A percentile compares a stretch with the other conserved stretches of the same genome.
phyloP scores from a whole-genome alignment of 1,140 invertebrate species.

The Myzus persicae region DNA sequence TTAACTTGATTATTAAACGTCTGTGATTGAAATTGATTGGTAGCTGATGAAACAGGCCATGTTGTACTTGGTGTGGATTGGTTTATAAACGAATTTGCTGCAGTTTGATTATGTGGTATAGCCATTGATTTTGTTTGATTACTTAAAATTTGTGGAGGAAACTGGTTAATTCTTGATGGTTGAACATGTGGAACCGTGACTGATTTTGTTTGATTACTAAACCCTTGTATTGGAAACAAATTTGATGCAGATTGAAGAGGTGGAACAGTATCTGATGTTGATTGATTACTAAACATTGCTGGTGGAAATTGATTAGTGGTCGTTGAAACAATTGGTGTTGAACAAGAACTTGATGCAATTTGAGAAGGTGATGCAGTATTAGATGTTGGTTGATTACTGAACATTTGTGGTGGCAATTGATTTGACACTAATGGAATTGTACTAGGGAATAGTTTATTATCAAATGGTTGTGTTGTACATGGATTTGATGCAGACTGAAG shows the following conservation, averaged over 20 bases:
- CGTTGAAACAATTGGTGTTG: background rate
- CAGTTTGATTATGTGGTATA: background rate
- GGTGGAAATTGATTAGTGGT: background rate
- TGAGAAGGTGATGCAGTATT: background rate
- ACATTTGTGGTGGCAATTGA: background rate
- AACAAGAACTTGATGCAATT: background rate
- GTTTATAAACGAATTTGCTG: background rate
- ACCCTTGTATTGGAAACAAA: background rate
- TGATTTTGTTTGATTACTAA: background rate
- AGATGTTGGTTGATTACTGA: background rate
- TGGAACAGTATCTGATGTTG: background rate
- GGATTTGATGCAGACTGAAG: background rate
- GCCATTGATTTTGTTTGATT: background rate
- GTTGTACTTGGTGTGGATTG: background rate
- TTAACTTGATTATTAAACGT: background rate
- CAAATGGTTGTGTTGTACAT: background rate
- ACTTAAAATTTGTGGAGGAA: background rate
- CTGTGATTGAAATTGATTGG: background rate
- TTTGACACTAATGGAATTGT: background rate
- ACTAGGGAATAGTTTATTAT: background rate
- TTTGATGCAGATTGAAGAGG: background rate
- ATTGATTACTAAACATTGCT: background rate
- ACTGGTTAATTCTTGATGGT: background rate
- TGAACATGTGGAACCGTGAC: background rate
- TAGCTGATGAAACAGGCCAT: background rate